Evolutionary conservation across 2,797 vertebrate genomes (phyloP).

Genomic region (Intellagama lesueurii): DNA sequence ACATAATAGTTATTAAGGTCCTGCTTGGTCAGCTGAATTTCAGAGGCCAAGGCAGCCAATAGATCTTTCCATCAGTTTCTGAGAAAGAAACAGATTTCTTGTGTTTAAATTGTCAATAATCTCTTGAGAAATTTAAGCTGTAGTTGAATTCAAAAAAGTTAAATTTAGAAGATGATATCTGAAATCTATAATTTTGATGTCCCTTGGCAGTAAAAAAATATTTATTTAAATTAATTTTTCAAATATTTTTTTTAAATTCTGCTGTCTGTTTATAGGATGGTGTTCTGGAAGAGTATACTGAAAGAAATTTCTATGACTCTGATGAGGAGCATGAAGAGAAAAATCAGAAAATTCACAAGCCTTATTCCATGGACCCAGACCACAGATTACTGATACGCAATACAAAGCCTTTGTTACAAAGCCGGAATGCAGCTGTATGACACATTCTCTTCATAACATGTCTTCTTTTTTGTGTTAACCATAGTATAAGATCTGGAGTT

Average conservation of each 20-base stretch:
- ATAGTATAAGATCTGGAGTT: neutral
- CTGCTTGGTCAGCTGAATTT: conserved; percentile 6
- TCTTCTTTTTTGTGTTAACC: neutral
- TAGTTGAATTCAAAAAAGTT: neutral
- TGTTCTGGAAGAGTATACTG: conserved; percentile 83
- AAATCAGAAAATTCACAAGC: conserved; percentile 65
- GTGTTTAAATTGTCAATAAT: neutral
- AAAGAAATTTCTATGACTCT: conserved; percentile 91
- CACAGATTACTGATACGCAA: conserved; percentile 93
- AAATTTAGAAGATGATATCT: neutral
- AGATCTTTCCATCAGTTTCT: neutral
- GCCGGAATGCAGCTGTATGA: conserved; percentile 96
- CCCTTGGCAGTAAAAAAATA: neutral
- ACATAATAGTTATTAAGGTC: neutral
- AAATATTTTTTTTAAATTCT: neutral
- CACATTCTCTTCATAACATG: neutral
- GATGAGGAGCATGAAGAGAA: conserved; percentile 86
- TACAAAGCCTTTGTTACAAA: conserved; percentile 95
- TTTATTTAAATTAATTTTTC: neutral
- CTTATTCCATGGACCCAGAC: conserved; percentile 94
- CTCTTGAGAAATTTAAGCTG: conserved; percentile 8
- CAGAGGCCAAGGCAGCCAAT: neutral
- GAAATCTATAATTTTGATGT: neutral
- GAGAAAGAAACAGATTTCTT: neutral
- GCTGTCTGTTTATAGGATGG: conserved; percentile 78